Evolutionary conservation across 92 coral and sea anemone genomes (phyloP).

Genomic region (Muricea muricata): DNA sequence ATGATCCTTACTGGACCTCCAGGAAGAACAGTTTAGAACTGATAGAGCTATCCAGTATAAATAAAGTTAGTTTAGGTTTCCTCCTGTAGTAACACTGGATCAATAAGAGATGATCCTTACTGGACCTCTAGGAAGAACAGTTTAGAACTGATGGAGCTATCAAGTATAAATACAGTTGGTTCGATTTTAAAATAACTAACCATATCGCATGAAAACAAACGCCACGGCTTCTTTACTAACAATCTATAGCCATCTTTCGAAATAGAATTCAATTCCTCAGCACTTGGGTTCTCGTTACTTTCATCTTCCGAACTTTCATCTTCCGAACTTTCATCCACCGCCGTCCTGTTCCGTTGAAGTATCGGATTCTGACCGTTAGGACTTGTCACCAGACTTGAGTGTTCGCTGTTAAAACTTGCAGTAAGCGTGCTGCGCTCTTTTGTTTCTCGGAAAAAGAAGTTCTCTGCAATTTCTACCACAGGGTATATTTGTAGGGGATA

Average conservation of each 20-base stretch:
- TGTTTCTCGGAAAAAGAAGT: constrained; percentile 73
- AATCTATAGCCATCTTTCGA: constrained; percentile 45
- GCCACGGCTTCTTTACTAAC: constrained; percentile 55
- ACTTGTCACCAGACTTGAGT: no score
- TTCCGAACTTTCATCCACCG: background rate
- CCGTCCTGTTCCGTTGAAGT: background rate
- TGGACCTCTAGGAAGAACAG: background rate
- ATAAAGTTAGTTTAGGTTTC: background rate
- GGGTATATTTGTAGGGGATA: constrained; percentile 92
- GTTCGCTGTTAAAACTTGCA: constrained; percentile 12
- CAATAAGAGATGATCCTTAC: background rate
- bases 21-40: background rate
- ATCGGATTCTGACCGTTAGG: no score
- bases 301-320: background rate
- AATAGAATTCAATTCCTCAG: constrained; percentile 72
- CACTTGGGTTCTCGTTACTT: background rate
- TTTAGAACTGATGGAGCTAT: background rate
- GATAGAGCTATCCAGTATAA: background rate
- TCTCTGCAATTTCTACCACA: constrained; percentile 81
- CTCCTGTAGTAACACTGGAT: background rate
- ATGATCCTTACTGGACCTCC: background rate
- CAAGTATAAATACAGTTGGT: background rate
- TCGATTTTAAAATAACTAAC: background rate
- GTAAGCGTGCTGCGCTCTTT: constrained; percentile 9
- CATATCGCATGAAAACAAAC: constrained; percentile 26